Evolutionary conservation across 2,888 invertebrate genomes (phyloP), one percentile per base, ranked within the genome.

Genomic region (Halocaridina rubra): DNA sequence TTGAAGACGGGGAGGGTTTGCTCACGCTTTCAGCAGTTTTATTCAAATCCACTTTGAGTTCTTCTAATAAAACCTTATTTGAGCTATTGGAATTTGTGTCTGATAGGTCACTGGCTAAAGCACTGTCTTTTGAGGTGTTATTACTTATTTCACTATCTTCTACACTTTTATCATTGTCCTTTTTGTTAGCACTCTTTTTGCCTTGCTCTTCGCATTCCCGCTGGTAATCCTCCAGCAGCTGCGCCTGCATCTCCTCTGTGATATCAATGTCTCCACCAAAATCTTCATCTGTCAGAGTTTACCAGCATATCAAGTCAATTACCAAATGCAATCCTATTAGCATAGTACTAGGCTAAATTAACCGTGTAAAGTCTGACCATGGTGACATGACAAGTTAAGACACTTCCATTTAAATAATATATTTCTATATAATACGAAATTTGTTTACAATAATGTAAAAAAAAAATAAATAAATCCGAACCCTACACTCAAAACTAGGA

Each of bases 241-340:
- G 76, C 27, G 80, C 64, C 71, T 88, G 88, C 33, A 88, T 72
- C 24, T 88, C 84, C 57, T 88, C 88, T 16, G 88, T 81, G 24
- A 88, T 88, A 72, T 84, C 86, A 61, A 84, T 86, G 30, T 88
- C 86, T 30, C 82, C 80, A 30, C 81, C 86, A 72, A 88, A 75
- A 24, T 85, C 82, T 46, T 88, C 88, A 72, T 86, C 86, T 88
- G 84, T 72, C 19, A 53, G 77, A 76, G 81, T 67, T n/a, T 69
- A 69, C 76, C 77, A 82, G 39, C 59, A 82, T n/a, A n/a, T n/a
- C n/a, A n/a, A n/a, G n/a, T n/a, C n/a, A n/a, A n/a, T n/a, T n/a
- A n/a, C n/a, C n/a, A n/a, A n/a, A n/a, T n/a, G n/a, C n/a, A n/a
- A n/a, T n/a, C n/a, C n/a, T n/a, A n/a, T n/a, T n/a, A n/a, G n/a